Percentiles rank a stretch among this genome's conserved stretches.
Evolutionary conservation across 2,888 invertebrate species (phyloP).

Genomic region (Buathra laborator): DNA sequence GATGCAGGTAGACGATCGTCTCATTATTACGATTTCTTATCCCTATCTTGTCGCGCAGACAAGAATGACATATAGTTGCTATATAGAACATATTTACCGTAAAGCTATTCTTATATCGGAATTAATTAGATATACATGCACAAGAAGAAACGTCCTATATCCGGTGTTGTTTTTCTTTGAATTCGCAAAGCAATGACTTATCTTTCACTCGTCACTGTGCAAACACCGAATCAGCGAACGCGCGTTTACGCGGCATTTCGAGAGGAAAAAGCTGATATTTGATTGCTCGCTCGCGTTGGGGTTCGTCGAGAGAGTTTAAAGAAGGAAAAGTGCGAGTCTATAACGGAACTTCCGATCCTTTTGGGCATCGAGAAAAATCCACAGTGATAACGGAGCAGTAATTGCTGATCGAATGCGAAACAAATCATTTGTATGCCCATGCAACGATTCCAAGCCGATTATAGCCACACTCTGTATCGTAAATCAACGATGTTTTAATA

Average conservation of each 20-base stretch:
- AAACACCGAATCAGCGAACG: constrained; percentile 26
- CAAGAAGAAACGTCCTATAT: neutral
- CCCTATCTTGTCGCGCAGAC: constrained; percentile 13
- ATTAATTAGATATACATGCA: constrained; percentile 27
- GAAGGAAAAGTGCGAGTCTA: constrained; percentile 7
- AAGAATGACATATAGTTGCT: constrained; percentile 1
- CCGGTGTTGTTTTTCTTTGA: constrained; percentile 25
- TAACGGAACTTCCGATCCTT: neutral
- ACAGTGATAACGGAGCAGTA: neutral
- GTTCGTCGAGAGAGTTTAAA: neutral
- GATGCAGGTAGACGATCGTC: constrained; percentile 1
- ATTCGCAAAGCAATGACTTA: constrained; percentile 20
- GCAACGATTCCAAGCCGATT: constrained; percentile 13
- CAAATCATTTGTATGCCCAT: neutral
- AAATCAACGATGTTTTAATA: constrained; percentile 11
- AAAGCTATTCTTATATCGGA: constrained; percentile 3
- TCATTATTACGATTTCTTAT: constrained; percentile 4
- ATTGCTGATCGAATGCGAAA: neutral
- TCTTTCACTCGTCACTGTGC: constrained; percentile 8
- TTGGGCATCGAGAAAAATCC: neutral
- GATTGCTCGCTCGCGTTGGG: neutral
- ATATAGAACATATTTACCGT: neutral
- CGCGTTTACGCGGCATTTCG: neutral
- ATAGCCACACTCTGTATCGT: neutral
- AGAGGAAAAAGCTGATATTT: constrained; percentile 9